phyloP scores from a whole-genome alignment of 2,113 vertebrate species.

The Sorex araneus region DNA sequence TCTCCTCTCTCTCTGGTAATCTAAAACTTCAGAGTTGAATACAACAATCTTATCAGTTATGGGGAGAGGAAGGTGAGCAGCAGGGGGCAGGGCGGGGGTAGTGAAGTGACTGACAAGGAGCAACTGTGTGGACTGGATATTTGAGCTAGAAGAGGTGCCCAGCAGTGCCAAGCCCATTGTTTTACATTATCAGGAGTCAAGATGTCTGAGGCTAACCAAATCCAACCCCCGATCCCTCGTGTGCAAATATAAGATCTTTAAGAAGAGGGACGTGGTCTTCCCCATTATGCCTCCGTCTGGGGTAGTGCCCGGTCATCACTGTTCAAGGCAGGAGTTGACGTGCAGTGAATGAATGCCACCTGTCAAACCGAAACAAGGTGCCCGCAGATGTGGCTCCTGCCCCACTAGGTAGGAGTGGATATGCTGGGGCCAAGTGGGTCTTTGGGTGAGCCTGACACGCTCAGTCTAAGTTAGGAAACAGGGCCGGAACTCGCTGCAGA shows the following conservation, averaged over 20 bases:
- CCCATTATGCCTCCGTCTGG: neutral
- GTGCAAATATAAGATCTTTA: neutral
- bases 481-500: neutral
- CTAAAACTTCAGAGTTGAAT: constrained; percentile 36
- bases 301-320: neutral
- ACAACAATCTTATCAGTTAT: neutral
- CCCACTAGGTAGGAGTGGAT: neutral
- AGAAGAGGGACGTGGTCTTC: neutral
- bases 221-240: neutral
- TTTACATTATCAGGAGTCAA: neutral
- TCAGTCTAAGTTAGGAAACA: neutral
- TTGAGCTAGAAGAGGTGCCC: neutral
- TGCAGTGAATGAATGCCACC: neutral
- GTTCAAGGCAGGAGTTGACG: neutral
- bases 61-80: neutral
- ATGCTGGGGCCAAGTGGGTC: neutral
- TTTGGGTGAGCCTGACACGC: neutral
- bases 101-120: neutral
- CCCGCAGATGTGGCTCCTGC: neutral
- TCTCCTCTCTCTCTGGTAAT: no score
- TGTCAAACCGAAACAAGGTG: neutral
- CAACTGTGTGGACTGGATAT: neutral
- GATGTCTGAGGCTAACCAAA: neutral
- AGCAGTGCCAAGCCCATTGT: neutral
- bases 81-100: accelerated